A percentile compares a stretch with the other conserved stretches of the same genome.
These are phyloP conservation scores for Dione juno DNA, from an alignment of 2,888 invertebrate genomes.

Conservation along the genomic window DNA sequence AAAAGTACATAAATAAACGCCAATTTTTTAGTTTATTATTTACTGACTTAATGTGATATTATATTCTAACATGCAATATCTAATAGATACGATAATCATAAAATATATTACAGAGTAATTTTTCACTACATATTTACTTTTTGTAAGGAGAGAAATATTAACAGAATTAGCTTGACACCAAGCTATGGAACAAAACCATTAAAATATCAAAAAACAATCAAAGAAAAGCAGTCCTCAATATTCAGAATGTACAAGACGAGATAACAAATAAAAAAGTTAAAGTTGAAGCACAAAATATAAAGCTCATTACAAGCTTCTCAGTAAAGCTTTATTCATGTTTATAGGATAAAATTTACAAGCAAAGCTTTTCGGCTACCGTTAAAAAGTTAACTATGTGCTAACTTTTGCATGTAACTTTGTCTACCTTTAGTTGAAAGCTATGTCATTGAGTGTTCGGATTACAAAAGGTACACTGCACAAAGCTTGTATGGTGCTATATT, in stretches of 20 bases:
- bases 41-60: no score
- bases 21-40: no score
- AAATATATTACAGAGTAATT: no score
- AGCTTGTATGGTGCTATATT: neutral
- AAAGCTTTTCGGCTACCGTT: slow-evolving; percentile 19
- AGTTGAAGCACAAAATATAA: slow-evolving; percentile 9
- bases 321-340: slow-evolving; percentile 17
- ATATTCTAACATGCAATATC: no score
- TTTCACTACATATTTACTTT: no score
- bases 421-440: neutral
- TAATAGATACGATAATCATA: no score
- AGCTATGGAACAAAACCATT: no score
- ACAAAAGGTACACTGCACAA: neutral
- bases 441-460: neutral
- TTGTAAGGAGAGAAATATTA: no score
- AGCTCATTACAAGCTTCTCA: slow-evolving; percentile 27
- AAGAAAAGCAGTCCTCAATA: neutral
- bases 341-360: slow-evolving; percentile 20
- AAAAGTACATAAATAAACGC: no score
- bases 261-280: slow-evolving; percentile 11
- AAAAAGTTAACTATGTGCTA: slow-evolving; percentile 23
- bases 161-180: no score
- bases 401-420: neutral
- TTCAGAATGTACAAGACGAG: neutral
- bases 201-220: no score